phyloP scores from a whole-genome alignment of 2,797 vertebrate species.

The Telmatherina bonti region DNA sequence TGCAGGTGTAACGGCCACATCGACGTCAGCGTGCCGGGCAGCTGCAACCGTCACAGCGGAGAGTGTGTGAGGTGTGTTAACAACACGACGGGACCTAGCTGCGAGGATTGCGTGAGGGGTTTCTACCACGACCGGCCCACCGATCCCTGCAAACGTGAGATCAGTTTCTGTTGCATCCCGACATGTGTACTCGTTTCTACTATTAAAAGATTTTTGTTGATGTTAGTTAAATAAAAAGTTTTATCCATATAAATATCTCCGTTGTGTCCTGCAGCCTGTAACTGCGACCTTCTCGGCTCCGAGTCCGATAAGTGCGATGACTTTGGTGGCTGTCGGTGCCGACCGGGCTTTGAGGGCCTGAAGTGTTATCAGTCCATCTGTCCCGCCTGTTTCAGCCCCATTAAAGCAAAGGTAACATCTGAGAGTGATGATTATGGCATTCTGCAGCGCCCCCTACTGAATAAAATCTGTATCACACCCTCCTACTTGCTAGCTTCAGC shows the following conservation, averaged over 20 bases:
- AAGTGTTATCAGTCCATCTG: constrained; percentile 86
- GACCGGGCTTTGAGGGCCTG: constrained; percentile 85
- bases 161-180: too few relatives aligned
- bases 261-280: constrained; percentile 83
- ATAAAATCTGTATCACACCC: too few relatives aligned
- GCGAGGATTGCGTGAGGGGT: constrained; percentile 82
- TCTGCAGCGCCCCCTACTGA: neutral
- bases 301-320: constrained; percentile 80
- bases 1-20: constrained; percentile 87
- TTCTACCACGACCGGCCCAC: constrained; percentile 77
- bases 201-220: too few relatives aligned
- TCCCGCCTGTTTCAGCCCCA: constrained; percentile 88
- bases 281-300: constrained; percentile 82
- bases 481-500: too few relatives aligned
- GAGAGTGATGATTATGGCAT: too few relatives aligned
- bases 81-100: constrained; percentile 82
- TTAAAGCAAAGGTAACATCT: constrained; percentile 85
- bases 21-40: constrained; percentile 79
- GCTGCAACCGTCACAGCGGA: constrained; percentile 85
- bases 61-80: constrained; percentile 85
- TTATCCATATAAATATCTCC: too few relatives aligned
- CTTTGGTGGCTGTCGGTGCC: constrained; percentile 88
- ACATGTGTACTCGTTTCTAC: too few relatives aligned
- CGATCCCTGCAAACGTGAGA: constrained; percentile 86
- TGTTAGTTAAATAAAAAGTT: too few relatives aligned